These are phyloP conservation scores for Scelioninae gen. 1 DNA, from an alignment of 2,888 invertebrate genomes.

Conservation along the genomic window DNA sequence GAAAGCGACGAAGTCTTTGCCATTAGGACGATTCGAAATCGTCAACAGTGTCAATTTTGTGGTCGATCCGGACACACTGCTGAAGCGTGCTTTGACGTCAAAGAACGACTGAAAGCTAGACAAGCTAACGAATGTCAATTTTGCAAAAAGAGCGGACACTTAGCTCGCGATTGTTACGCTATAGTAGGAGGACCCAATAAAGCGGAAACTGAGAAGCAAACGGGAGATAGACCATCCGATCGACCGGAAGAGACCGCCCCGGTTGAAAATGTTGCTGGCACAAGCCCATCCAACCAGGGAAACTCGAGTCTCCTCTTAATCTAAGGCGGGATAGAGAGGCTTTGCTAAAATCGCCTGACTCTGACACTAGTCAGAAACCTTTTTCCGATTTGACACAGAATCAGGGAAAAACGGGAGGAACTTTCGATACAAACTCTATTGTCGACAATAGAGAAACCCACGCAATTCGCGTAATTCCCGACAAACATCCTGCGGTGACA, in stretches of 20 bases:
- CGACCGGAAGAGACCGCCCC: not conserved
- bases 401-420: constrained; percentile 12
- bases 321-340: constrained; percentile 12
- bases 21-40: not conserved
- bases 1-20: not conserved
- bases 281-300: constrained; percentile 10
- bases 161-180: constrained; percentile 3
- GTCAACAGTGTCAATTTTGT: constrained; percentile 16
- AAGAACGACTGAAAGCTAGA: not conserved
- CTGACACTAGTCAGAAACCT: no score
- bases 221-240: not conserved
- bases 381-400: no score
- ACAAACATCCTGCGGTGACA: no score
- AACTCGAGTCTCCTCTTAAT: constrained; percentile 26
- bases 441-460: no score
- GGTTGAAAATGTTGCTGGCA: not conserved
- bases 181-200: constrained; percentile 1
- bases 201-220: not conserved
- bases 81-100: not conserved
- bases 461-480: no score
- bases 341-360: no score
- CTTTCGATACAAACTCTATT: no score
- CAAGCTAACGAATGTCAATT: constrained; percentile 12
- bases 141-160: constrained; percentile 45
- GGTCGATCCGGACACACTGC: not conserved